phyloP scores from a whole-genome alignment of 2,113 vertebrate genomes.

The Pelobates fuscus region DNA sequence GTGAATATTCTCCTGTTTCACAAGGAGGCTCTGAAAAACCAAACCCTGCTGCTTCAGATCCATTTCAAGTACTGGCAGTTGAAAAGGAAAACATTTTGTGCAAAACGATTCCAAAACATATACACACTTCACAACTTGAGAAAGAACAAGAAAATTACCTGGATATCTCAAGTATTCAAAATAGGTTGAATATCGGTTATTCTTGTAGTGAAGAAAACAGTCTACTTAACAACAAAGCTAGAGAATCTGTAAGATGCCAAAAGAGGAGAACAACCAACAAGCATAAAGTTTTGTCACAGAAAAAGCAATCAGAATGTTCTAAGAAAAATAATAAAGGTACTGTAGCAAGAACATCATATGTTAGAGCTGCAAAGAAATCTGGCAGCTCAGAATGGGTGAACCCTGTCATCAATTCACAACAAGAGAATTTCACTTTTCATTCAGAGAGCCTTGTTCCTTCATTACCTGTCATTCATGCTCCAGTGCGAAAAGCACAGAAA shows the following conservation, averaged over 20 bases:
- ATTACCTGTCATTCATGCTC: conserved; percentile 36
- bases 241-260: conserved; percentile 33
- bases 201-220: background rate
- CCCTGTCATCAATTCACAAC: conserved; percentile 33
- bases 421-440: conserved; percentile 23
- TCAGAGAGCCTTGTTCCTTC: conserved; percentile 36
- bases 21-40: background rate
- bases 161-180: conserved; percentile 11
- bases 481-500: background rate
- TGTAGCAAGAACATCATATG: background rate
- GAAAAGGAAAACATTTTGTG: conserved; percentile 51
- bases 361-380: conserved; percentile 7
- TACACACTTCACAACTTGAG: background rate
- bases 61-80: conserved; percentile 2
- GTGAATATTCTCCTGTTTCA: background rate
- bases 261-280: conserved; percentile 48
- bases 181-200: background rate
- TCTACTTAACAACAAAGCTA: conserved; percentile 11
- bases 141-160: conserved; percentile 11
- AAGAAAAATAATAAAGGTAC: conserved; percentile 29
- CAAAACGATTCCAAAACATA: background rate
- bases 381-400: conserved; percentile 33
- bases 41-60: background rate
- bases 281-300: conserved; percentile 43
- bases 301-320: background rate